Evolutionary conservation across 2,888 invertebrate species (phyloP).

Genomic region (Thelaira solivaga): DNA sequence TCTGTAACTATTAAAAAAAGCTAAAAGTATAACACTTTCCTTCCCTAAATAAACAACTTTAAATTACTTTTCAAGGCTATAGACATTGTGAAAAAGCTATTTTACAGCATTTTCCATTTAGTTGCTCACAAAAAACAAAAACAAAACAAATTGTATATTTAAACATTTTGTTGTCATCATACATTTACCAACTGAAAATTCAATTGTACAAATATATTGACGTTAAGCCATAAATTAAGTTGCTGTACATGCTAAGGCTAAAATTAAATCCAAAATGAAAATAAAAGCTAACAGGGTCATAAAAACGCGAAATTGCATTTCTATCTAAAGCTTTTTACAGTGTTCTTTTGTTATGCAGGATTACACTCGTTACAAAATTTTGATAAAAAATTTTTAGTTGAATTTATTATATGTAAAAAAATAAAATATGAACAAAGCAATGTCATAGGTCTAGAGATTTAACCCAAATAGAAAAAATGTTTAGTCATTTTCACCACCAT

Average conservation of each 20-base stretch:
- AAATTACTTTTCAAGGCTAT: too few species aligned
- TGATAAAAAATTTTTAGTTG: neutral
- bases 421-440: too few species aligned
- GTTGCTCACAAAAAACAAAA: too few species aligned
- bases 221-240: conserved; percentile 58
- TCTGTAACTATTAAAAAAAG: too few species aligned
- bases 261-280: conserved; percentile 4
- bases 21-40: too few species aligned
- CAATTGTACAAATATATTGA: conserved; percentile 10
- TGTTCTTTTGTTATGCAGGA: conserved; percentile 20
- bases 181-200: neutral
- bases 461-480: too few species aligned
- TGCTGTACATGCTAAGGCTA: conserved; percentile 36
- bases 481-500: too few species aligned
- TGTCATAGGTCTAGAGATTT: too few species aligned
- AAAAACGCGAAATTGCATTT: conserved; percentile 60
- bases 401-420: neutral
- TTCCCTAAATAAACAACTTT: too few species aligned
- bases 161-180: neutral
- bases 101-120: too few species aligned
- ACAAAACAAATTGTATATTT: conserved; percentile 36
- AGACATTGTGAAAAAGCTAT: too few species aligned
- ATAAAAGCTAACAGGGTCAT: conserved; percentile 40
- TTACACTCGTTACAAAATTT: conserved; percentile 16
- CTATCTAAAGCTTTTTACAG: conserved; percentile 45